Base-by-base conservation (phyloP, 2,113 vertebrate species). In the Tyto alba region DNA sequence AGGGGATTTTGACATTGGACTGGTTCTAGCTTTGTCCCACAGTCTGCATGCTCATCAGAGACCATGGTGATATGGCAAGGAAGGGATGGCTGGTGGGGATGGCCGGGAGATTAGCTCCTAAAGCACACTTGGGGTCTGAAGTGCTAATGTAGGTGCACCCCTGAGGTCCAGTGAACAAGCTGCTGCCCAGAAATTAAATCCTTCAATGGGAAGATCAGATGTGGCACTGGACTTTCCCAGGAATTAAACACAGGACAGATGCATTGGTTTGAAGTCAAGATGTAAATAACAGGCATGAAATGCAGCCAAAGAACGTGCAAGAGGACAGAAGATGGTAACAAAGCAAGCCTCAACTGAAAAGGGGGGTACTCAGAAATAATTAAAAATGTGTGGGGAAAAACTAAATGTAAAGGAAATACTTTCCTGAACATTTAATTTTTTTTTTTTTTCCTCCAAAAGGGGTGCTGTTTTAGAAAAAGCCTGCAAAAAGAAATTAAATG, bases 301-400 rank as follows among this genome's bases (percentile, higher is more conserved):
- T 86, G 75, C 83, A 90, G 85, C n/a, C 73, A 62, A 79, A 95
- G 75, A 96, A 93, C 73, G 62, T 77, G 25, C 17, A 57, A 72
- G 78, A 88, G 75, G 94, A 82, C 23, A 89, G 62, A 92, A 80
- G 68, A 74, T 18, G 53, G 36, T 38, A 79, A 77, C 38, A 90
- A 90, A 79, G 66, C 10, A 90, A 90, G 17, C 88, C 53, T 48
- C 90, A 75, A n/a, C 32, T 79, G 67, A 40, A 87, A 83, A 83
- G 29, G 47, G 34, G 21, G 13, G 30, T 83, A 66, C 36, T 88
- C 21, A 69, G 48, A 90, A 93, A 62, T 64, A 62, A 79, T 68
- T 68, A 55, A 79, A 87, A 74, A 81, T 48, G 6, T 32, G 5
- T 43, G 68, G 15, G 32, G 29, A 32, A 59, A 84, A 86, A 21